Percentiles rank a stretch among this genome's conserved stretches.
Conservation (phyloP, 1,140 invertebrate species). For the Eurosta solidaginis region DNA sequence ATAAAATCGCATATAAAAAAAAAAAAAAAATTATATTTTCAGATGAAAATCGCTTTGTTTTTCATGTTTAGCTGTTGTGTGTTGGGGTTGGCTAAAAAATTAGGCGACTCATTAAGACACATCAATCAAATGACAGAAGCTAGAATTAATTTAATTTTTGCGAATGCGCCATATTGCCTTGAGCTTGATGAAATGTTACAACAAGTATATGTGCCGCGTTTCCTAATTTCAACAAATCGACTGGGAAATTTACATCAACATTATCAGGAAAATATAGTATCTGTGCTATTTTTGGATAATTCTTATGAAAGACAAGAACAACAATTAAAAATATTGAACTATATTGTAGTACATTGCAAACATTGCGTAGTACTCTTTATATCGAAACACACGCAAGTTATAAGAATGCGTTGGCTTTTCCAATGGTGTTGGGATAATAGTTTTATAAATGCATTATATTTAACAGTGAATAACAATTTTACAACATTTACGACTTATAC, state of each 20-base stretch:
- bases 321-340: neutral
- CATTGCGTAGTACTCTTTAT: too few species aligned
- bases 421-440: neutral
- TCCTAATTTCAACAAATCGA: neutral
- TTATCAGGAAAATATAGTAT: neutral
- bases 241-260: neutral
- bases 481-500: neutral
- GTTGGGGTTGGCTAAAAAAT: too few species aligned
- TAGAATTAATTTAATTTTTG: too few species aligned
- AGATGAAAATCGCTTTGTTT: too few species aligned
- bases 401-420: neutral
- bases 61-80: too few species aligned
- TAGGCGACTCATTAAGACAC: too few species aligned
- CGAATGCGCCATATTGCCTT: too few species aligned
- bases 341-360: neutral
- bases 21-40: too few species aligned
- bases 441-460: neutral
- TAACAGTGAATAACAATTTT: neutral
- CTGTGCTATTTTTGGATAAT: neutral
- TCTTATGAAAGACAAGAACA: neutral
- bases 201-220: neutral
- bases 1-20: too few species aligned
- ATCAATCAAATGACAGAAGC: too few species aligned
- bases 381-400: neutral
- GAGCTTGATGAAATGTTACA: neutral